phyloP scores from a whole-genome alignment of 2,113 vertebrate species.

The Sus scrofa region T2T-Sscrofa CM000820.6:93341501-93342000 shows the following conservation, averaged over 20 bases:
- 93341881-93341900: not conserved
- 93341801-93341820: too few species aligned
- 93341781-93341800: too few species aligned
- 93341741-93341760: too few species aligned
- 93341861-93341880: not conserved
- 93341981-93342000: not conserved
- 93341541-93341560: slow-evolving; percentile 11
- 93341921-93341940: not conserved
- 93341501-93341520: slow-evolving; percentile 27
- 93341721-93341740: too few species aligned
- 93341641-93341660: not conserved
- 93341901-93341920: not conserved
- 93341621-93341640: not conserved
- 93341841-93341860: not conserved
- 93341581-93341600: not conserved
- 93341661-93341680: too few species aligned
- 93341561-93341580: not conserved
- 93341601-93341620: not conserved
- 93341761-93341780: too few species aligned
- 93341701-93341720: too few species aligned
- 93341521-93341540: not conserved
- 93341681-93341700: too few species aligned
- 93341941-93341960: not conserved
- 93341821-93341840: too few species aligned
- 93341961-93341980: slow-evolving; percentile 33